Conservation (phyloP, 1,140 invertebrate genomes). For the Leguminivora glycinivorella region DNA sequence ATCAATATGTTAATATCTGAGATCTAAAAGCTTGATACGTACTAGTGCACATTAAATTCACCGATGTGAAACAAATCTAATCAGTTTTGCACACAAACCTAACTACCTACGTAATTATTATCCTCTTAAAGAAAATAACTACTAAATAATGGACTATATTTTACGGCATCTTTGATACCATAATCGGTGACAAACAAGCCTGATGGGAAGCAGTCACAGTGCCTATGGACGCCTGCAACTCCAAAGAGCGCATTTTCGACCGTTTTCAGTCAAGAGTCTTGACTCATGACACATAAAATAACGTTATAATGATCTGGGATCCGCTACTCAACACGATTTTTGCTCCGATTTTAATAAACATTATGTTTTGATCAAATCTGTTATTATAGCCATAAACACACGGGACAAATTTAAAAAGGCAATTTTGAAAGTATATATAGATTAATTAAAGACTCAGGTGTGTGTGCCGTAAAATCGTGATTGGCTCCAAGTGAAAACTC, state of each 20-base stretch:
- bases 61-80: conserved; percentile 50
- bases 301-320: too few relatives aligned
- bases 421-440: conserved; percentile 27
- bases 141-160: too few relatives aligned
- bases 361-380: neutral
- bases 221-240: too few relatives aligned
- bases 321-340: neutral
- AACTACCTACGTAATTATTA: too few relatives aligned
- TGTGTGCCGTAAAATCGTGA: conserved; percentile 70
- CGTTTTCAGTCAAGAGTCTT: too few relatives aligned
- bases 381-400: conserved; percentile 10
- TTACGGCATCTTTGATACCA: too few relatives aligned
- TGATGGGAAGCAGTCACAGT: too few relatives aligned
- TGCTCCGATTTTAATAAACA: neutral
- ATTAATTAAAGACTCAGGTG: conserved; percentile 63
- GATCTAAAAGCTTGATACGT: conserved; percentile 70
- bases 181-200: too few relatives aligned
- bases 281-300: too few relatives aligned
- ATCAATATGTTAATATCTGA: conserved; percentile 75
- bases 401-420: conserved; percentile 10
- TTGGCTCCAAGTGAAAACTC: conserved; percentile 76
- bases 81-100: neutral
- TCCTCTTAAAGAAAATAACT: too few relatives aligned
- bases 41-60: conserved; percentile 51
- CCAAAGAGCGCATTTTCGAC: too few relatives aligned